phyloP scores from a whole-genome alignment of 2,797 vertebrate genomes.

The Enteromius thamalakanensis region DNA sequence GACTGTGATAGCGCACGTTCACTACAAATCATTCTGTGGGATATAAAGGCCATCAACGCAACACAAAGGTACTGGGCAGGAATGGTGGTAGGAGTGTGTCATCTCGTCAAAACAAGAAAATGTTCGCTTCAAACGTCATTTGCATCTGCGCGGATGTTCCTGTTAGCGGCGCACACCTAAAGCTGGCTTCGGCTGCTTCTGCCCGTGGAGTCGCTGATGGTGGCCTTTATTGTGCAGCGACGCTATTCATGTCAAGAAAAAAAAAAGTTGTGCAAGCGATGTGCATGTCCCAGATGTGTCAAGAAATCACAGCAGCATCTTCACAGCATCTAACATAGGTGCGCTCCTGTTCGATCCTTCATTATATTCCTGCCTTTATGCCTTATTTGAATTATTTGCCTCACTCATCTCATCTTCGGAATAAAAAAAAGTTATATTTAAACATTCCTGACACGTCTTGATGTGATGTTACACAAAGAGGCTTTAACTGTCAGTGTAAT shows the following conservation, averaged over 20 bases:
- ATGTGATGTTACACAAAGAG: conserved; percentile 6
- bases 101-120: background rate
- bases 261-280: conserved; percentile 1
- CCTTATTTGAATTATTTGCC: background rate
- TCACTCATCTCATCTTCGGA: conserved; percentile 2
- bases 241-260: background rate
- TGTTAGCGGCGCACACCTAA: background rate
- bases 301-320: conserved; percentile 23
- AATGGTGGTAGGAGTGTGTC: background rate
- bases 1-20: background rate
- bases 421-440: conserved; percentile 21
- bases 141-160: conserved; percentile 1
- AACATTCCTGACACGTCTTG: conserved; percentile 16
- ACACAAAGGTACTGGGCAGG: background rate
- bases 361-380: conserved; percentile 5
- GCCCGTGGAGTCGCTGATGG: background rate
- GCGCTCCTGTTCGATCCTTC: background rate
- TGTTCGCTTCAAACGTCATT: background rate
- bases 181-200: background rate
- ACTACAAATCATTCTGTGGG: background rate
- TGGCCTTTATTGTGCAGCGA: conserved; percentile 10
- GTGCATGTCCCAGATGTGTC: conserved; percentile 45
- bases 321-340: conserved; percentile 17
- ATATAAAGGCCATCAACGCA: background rate
- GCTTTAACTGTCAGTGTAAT: conserved; percentile 7